Conservation (phyloP, 2,113 vertebrate species). For the Pachypanchax playfairii region DNA sequence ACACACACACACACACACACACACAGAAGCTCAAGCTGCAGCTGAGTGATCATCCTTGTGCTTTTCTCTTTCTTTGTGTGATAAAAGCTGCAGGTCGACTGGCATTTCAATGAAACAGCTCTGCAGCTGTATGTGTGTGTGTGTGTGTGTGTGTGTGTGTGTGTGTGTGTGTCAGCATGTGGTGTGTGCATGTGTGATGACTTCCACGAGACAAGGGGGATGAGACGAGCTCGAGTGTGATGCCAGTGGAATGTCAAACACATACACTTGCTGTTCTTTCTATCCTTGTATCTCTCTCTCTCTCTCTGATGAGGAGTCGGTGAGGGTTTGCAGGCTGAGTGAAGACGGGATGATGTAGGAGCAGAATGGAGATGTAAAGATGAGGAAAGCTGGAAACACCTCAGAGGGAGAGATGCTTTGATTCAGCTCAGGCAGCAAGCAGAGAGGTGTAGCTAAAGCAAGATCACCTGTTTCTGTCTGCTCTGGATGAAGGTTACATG, state of each 20-base stretch:
- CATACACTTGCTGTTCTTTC: slow-evolving; percentile 11
- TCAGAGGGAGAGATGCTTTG: too few relatives aligned
- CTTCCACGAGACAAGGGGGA: slow-evolving; percentile 51
- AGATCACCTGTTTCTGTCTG: slow-evolving; percentile 2
- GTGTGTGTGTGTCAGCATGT: neutral
- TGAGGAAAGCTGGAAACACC: slow-evolving; percentile 21
- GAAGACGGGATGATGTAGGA: slow-evolving; percentile 18
- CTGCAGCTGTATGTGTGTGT: slow-evolving; percentile 6
- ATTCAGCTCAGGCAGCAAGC: too few relatives aligned
- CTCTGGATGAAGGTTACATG: neutral
- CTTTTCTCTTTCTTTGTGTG: neutral
- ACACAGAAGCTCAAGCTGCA: neutral
- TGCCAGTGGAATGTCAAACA: slow-evolving; percentile 64
- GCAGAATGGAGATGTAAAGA: slow-evolving; percentile 42
- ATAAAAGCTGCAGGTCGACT: slow-evolving; percentile 12
- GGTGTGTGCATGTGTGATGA: slow-evolving; percentile 5
- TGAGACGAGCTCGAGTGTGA: slow-evolving; percentile 53
- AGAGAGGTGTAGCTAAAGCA: too few relatives aligned
- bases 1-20: too few relatives aligned
- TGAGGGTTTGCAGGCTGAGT: slow-evolving; percentile 15
- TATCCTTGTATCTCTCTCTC: neutral
- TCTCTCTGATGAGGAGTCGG: slow-evolving; percentile 3
- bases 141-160: neutral
- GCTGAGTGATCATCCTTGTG: neutral
- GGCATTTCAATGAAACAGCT: slow-evolving; percentile 33